These are phyloP conservation scores for Xerus inauris DNA, from an alignment of 2,113 vertebrate genomes.

Conservation along the genomic window DNA sequence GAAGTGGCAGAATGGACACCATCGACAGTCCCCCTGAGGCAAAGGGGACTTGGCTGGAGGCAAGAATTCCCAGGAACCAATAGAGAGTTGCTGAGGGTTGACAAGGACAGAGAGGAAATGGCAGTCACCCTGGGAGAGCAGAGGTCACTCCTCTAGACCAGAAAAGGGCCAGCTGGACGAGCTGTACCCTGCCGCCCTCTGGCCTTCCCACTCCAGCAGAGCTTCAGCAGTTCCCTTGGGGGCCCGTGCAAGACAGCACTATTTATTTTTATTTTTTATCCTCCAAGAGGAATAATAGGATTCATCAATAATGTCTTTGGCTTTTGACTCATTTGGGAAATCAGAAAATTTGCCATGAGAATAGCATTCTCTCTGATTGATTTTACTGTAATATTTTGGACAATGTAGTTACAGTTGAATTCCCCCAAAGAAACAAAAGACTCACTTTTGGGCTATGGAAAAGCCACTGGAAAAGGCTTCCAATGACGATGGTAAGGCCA, in stretches of 20 bases:
- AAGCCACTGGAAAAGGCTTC: not conserved
- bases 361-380: constrained; percentile 1
- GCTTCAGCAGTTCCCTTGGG: not conserved
- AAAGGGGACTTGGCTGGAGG: not conserved
- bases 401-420: constrained; percentile 57
- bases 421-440: constrained; percentile 39
- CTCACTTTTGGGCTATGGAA: not conserved
- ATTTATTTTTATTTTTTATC: constrained; percentile 72
- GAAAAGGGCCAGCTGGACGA: not conserved
- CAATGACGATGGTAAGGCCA: not conserved
- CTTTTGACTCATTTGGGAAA: constrained; percentile 72
- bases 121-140: not conserved
- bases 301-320: constrained; percentile 75
- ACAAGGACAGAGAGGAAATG: not conserved
- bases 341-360: constrained; percentile 51
- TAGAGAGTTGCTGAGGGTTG: not conserved
- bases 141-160: not conserved
- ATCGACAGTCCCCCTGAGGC: not conserved
- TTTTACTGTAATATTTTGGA: constrained; percentile 59
- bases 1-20: not conserved
- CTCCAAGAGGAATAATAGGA: constrained; percentile 60
- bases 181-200: not conserved
- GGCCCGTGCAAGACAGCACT: constrained; percentile 11
- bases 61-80: not conserved
- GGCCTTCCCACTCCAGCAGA: not conserved